Base-by-base conservation (phyloP, 2,113 vertebrate species). In the Salvelinus alpinus region DNA sequence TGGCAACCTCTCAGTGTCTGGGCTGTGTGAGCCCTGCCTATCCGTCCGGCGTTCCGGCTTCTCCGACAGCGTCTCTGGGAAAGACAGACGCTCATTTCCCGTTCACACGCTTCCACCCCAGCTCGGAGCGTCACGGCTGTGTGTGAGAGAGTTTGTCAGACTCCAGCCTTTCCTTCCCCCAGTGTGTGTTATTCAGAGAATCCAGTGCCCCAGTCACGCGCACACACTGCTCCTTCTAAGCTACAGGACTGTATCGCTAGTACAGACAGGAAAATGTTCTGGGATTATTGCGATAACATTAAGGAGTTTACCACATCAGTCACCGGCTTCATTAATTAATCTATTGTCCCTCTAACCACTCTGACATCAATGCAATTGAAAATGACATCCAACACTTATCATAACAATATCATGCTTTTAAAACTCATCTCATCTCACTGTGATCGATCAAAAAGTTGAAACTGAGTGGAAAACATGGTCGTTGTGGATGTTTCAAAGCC, bases 51-150 rank as follows among this genome's bases (percentile, higher is more conserved):
- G 34, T 54, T 25, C 22, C 22, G 9, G 16, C 54, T 18, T 16
- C 54, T 72, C 27, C 64, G 11, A 14, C 24, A n/a, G 60, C 24
- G 6, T 27, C 48, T 65, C 62, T 0, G 67, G 51, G 78, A 77
- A 88, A 76, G 78, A 89, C 85, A 82, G 82, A 80, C 77, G 14
- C 68, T 79, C 68, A 38, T 88, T 89, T 90, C 91, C 89, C 76
- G 88, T 90, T 90, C 91, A 90, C 91, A 90, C 83, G 83, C 86
- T 83, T 87, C 64, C 75, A 74, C 77, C 62, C 64, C 76, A 74
- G 76, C 62, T 75, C 65, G 68, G 48, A 44, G 34, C 22, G 62
- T 25, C 22, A 16, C 4, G 8, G 14, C 16, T 29, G 64, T 27
- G 24, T 29, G 64, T 65, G 12, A 9, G 25, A 12, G 64, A 25